Percentiles rank a stretch among this genome's conserved stretches.
Conservation (phyloP, 2,888 invertebrate genomes). For the Caradrina kadenii region DNA sequence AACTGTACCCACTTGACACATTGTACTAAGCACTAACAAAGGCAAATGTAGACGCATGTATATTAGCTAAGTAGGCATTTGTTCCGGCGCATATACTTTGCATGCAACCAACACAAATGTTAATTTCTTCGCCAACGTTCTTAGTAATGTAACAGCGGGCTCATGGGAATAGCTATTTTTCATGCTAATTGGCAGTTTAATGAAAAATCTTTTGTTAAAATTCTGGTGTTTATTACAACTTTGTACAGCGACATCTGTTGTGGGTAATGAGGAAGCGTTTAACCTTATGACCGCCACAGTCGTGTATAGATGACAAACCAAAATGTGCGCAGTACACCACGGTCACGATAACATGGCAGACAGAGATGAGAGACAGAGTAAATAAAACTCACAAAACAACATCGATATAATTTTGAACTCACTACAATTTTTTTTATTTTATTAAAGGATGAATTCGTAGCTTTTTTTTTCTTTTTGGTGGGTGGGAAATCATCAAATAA, state of each 20-base stretch:
- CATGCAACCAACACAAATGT: conserved; percentile 51
- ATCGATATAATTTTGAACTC: no score
- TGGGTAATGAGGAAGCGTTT: conserved; percentile 18
- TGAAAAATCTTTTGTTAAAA: conserved; percentile 43
- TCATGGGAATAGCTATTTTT: conserved; percentile 58
- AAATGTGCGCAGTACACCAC: no score
- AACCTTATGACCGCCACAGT: no score
- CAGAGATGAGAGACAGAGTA: no score
- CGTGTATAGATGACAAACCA: no score
- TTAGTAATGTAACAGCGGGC: conserved; percentile 53
- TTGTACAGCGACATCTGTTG: conserved; percentile 39
- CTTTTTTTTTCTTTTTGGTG: no score
- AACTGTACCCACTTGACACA: background rate
- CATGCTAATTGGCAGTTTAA: conserved; percentile 52
- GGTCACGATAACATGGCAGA: no score
- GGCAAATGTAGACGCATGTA: conserved; percentile 27
- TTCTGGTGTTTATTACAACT: conserved; percentile 31
- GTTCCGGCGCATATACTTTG: conserved; percentile 38
- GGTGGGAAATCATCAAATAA: no score
- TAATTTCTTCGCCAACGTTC: conserved; percentile 52
- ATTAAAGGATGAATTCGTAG: no score
- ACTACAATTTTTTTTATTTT: no score
- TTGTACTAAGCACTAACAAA: conserved; percentile 33
- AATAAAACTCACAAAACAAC: no score
- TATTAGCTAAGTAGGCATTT: conserved; percentile 48